Evolutionary conservation across 2,888 invertebrate genomes (phyloP).

Genomic region (Pristionchus exspectatus): DNA sequence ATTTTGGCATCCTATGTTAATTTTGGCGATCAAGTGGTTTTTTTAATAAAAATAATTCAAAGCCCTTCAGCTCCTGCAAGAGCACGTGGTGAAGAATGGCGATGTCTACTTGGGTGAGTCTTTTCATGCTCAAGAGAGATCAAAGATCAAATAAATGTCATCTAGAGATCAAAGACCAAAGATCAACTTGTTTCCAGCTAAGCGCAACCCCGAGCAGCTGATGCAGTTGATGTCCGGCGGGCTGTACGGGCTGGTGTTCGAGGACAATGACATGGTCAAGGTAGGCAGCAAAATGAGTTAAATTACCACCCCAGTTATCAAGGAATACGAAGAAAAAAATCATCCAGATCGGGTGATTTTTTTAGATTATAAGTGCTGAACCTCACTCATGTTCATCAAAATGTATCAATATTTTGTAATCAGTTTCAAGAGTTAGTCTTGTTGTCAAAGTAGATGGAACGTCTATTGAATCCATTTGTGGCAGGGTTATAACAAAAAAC

Average conservation of each 20-base stretch:
- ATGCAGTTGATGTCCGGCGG: background rate
- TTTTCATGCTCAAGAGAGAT: background rate
- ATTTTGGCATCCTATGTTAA: background rate
- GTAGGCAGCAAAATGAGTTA: too few relatives aligned
- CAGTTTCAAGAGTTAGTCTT: background rate
- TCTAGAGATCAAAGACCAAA: background rate
- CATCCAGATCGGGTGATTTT: too few relatives aligned
- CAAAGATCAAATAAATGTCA: background rate
- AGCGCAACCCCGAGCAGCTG: slow-evolving; percentile 7
- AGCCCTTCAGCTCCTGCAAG: slow-evolving; percentile 1
- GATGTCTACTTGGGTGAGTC: background rate
- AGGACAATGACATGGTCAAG: slow-evolving; percentile 2
- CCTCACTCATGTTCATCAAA: too few relatives aligned
- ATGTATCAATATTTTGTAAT: too few relatives aligned
- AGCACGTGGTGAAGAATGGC: slow-evolving; percentile 23
- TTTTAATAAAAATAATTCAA: background rate
- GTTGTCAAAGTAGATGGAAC: background rate
- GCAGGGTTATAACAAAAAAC: background rate
- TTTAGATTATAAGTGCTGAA: too few relatives aligned
- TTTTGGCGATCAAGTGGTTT: too few relatives aligned
- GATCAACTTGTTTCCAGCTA: background rate
- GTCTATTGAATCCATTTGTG: too few relatives aligned
- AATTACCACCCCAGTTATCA: too few relatives aligned
- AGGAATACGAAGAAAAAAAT: too few relatives aligned
- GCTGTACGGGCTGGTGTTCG: background rate